These are phyloP conservation scores for Diploptera punctata DNA, from an alignment of 2,888 invertebrate species.

Conservation along the genomic window DNA sequence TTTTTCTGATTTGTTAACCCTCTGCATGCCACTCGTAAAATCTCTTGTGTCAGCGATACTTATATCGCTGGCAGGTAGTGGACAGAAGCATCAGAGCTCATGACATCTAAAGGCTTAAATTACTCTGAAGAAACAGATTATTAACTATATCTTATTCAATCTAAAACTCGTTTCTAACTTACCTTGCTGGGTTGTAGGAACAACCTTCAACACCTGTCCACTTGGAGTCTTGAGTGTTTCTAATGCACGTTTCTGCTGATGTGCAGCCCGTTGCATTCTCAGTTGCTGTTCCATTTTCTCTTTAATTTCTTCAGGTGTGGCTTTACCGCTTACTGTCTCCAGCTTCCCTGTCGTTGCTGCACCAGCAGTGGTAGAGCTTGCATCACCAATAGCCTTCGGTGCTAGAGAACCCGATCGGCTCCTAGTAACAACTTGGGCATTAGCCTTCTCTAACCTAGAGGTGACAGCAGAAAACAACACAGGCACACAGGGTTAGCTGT, in stretches of 20 bases:
- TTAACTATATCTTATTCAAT: too few species aligned
- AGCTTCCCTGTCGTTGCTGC: conserved; percentile 47
- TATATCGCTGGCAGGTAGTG: too few species aligned
- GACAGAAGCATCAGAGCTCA: too few species aligned
- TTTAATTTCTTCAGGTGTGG: conserved; percentile 77
- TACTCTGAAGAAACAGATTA: too few species aligned
- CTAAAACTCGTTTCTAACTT: too few species aligned
- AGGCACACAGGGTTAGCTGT: conserved; percentile 36
- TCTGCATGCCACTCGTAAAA: too few species aligned
- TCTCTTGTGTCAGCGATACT: too few species aligned
- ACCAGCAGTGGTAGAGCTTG: conserved; percentile 44
- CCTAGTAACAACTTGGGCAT: conserved; percentile 79
- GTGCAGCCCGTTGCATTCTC: conserved; percentile 85
- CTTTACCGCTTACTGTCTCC: conserved; percentile 61
- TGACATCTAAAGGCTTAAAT: too few species aligned
- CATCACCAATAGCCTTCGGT: conserved; percentile 51
- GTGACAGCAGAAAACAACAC: conserved; percentile 29
- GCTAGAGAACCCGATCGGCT: conserved; percentile 72
- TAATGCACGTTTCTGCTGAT: conserved; percentile 83
- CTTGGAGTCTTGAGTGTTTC: conserved; percentile 60
- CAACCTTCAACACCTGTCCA: conserved; percentile 62
- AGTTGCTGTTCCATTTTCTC: conserved; percentile 93
- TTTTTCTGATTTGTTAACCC: too few species aligned
- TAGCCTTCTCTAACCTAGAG: conserved; percentile 70
- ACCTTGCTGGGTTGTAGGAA: conserved; percentile 65